A percentile compares a stretch with the other conserved stretches of the same genome.
Evolutionary conservation across 2,888 invertebrate species (phyloP).

Genomic region (Cephus rjabovi): DNA sequence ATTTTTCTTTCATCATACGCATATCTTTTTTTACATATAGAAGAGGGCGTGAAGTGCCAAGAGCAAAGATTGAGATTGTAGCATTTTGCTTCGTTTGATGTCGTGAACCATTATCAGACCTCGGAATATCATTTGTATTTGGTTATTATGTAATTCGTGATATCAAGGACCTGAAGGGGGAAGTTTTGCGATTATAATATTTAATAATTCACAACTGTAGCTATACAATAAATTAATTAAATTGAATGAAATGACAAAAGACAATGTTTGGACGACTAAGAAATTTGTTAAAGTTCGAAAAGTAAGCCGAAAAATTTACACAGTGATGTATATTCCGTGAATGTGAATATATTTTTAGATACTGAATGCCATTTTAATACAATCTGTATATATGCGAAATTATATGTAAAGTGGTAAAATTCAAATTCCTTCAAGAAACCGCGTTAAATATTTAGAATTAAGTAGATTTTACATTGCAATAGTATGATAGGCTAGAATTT

Average conservation of each 20-base stretch:
- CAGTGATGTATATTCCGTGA: not conserved
- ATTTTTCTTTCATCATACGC: not conserved
- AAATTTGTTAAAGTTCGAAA: no score
- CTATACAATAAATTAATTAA: not conserved
- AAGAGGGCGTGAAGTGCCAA: not conserved
- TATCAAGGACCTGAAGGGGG: not conserved
- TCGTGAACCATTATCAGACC: not conserved
- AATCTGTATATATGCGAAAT: not conserved
- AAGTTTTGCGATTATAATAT: not conserved
- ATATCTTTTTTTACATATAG: not conserved
- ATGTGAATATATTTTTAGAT: not conserved
- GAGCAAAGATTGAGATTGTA: not conserved
- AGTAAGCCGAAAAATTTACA: not conserved
- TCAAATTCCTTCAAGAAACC: not conserved
- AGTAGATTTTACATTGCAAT: not conserved
- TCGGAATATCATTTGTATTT: not conserved
- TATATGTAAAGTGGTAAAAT: not conserved
- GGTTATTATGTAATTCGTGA: not conserved
- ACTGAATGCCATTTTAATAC: not conserved
- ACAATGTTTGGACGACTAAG: no score
- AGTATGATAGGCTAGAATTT: not conserved
- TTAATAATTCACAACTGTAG: not conserved
- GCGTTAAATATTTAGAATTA: not conserved
- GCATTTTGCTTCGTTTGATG: not conserved
- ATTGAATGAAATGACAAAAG: no score